These are phyloP conservation scores for Pterocles burchelli DNA, from an alignment of 2,113 vertebrate genomes.

Conservation along the genomic window DNA sequence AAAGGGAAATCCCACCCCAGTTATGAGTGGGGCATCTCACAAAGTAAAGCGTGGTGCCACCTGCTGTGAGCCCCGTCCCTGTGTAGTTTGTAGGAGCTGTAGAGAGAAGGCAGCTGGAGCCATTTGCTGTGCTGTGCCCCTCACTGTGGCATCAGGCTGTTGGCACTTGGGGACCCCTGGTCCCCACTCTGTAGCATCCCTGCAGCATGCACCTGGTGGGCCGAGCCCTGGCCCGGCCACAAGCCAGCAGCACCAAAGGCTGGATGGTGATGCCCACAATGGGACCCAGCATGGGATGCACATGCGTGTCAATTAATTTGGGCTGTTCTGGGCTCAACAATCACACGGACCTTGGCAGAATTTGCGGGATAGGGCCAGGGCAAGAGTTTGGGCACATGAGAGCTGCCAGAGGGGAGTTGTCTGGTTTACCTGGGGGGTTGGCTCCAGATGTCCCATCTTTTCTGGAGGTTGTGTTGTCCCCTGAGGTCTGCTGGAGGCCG, in stretches of 20 bases:
- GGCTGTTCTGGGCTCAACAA: background rate
- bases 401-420: background rate
- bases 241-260: background rate
- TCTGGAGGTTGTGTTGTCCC: background rate
- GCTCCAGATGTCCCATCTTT: background rate
- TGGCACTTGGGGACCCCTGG: background rate
- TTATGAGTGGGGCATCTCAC: background rate
- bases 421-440: background rate
- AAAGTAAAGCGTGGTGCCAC: background rate
- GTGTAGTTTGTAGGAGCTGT: fast-evolving
- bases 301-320: background rate
- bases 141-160: background rate
- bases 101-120: background rate
- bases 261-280: fast-evolving
- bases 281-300: fast-evolving
- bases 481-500: background rate
- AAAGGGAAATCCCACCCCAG: background rate
- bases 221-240: background rate
- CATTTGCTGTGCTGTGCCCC: fast-evolving
- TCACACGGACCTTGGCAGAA: background rate
- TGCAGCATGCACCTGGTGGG: fast-evolving
- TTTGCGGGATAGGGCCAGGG: background rate
- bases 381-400: fast-evolving
- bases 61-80: fast-evolving
- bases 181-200: background rate